These are phyloP conservation scores for Caenorhabditis sp. DNA, from an alignment of 2,888 invertebrate species.

Conservation along the genomic window DNA sequence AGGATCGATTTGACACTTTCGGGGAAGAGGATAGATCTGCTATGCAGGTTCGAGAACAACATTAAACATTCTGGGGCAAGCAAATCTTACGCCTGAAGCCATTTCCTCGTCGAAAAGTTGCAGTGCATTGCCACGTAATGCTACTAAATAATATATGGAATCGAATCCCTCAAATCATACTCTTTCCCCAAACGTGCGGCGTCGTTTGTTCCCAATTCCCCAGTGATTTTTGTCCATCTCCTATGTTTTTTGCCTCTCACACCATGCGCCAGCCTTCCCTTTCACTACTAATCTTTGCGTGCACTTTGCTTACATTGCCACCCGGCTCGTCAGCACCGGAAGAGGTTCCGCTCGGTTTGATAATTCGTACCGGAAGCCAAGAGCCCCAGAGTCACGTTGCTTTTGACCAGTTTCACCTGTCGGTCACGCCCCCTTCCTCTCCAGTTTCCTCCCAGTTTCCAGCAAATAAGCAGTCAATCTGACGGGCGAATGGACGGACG, in stretches of 20 bases:
- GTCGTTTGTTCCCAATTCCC: constrained; percentile 45
- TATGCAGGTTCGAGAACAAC: too few species aligned
- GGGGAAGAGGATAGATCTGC: background rate
- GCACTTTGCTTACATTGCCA: constrained; percentile 29
- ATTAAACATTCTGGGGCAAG: too few species aligned
- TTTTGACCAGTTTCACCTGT: constrained; percentile 38
- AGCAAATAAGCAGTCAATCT: constrained; percentile 32
- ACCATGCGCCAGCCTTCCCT: constrained; percentile 10
- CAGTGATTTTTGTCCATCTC: constrained; percentile 7
- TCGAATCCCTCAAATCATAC: constrained; percentile 6
- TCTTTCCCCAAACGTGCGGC: constrained; percentile 16
- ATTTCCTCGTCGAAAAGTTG: background rate
- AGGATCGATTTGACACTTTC: constrained; percentile 30
- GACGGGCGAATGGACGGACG: background rate
- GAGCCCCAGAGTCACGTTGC: constrained; percentile 25
- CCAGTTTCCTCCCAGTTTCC: background rate
- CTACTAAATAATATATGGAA: constrained; percentile 12
- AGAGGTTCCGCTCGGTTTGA: constrained; percentile 40
- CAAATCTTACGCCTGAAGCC: too few species aligned
- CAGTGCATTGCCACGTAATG: constrained; percentile 7
- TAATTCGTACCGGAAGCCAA: constrained; percentile 46
- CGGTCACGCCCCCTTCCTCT: constrained; percentile 8
- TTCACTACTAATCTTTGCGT: constrained; percentile 38
- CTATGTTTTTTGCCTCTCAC: constrained; percentile 2
- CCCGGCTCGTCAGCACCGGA: constrained; percentile 26